Conservation (phyloP, 2,797 vertebrate species). For the Ctenosaura bakeri region DNA sequence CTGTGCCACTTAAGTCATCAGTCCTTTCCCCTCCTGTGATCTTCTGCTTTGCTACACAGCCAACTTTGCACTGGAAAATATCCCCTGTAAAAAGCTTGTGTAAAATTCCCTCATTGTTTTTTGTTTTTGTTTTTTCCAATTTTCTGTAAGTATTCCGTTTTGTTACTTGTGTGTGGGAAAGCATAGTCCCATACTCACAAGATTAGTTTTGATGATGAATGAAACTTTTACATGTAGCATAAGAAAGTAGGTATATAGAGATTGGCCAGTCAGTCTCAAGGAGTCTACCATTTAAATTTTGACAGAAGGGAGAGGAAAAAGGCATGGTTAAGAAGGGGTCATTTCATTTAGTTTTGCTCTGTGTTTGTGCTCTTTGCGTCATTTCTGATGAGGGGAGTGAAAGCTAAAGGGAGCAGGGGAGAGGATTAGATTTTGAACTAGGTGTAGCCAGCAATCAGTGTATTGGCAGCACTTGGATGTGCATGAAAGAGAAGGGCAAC, state of each 20-base stretch:
- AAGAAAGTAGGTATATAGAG: too few relatives aligned
- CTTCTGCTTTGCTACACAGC: neutral
- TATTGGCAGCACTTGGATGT: too few relatives aligned
- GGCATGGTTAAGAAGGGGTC: neutral
- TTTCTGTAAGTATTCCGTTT: neutral
- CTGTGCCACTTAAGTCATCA: neutral
- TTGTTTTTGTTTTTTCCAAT: neutral
- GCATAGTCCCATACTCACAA: neutral
- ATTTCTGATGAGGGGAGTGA: neutral
- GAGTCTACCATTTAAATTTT: neutral
- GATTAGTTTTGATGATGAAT: neutral
- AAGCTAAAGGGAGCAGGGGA: neutral
- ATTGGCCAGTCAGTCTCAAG: too few relatives aligned
- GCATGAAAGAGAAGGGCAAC: too few relatives aligned
- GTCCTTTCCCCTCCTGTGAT: too few relatives aligned
- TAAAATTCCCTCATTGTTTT: neutral
- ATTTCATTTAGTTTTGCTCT: neutral
- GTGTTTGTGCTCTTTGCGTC: neutral
- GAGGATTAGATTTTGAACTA: neutral
- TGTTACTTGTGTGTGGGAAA: neutral
- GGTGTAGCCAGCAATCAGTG: too few relatives aligned
- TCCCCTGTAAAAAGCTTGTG: neutral
- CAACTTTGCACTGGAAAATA: neutral
- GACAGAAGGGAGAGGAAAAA: neutral
- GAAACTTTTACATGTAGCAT: neutral